Base-by-base conservation (phyloP, 2,888 invertebrate genomes). In the Cheilosia soror region DNA sequence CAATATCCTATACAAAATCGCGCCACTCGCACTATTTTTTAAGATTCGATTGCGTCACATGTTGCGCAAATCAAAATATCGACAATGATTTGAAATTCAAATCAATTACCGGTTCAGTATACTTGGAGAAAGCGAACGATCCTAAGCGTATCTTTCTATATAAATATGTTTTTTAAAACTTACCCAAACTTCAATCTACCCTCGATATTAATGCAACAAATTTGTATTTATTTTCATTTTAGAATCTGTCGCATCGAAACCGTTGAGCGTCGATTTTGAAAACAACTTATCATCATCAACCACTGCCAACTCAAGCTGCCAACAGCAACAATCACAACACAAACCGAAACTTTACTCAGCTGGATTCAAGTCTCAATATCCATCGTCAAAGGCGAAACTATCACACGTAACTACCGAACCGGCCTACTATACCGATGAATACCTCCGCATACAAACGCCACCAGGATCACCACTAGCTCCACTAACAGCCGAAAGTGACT, bases 241-340 rank as follows among this genome's bases (percentile, higher is more conserved):
- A 92, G 91, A 92, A 90, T 90, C 90, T 88, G 88, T 89, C 87
- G 88, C 88, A 76, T 78, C 81, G 47, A 88, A 88, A 86, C 63
- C 87, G 71, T 87, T 87, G 79, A 86, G 87, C 69, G 76, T 87
- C 76, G 87, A 88, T 78, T 87, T 87, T 83, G 80, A 87, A 60
- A 86, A 89, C 79, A 88, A 91, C 89, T 89, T 91, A 89, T 90
- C 92, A 93, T 89, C 93, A 93, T 89, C 93, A 92, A 90, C 93
- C 93, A 90, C 93, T 94, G 89, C 93, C 93, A 89, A 93, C 92
- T 89, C 92, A 91, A 91, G 92, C 92, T 90, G 93, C 92, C 91
- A 93, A 91, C 90, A 92, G 92, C 89, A 90, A 90, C 89, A 91
- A 88, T 90, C 91, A 72, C 90, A 91, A 89, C 90, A 89, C 58